Conservation (phyloP, 1,140 invertebrate genomes). For the Aphaenogaster ashmeadi region DNA sequence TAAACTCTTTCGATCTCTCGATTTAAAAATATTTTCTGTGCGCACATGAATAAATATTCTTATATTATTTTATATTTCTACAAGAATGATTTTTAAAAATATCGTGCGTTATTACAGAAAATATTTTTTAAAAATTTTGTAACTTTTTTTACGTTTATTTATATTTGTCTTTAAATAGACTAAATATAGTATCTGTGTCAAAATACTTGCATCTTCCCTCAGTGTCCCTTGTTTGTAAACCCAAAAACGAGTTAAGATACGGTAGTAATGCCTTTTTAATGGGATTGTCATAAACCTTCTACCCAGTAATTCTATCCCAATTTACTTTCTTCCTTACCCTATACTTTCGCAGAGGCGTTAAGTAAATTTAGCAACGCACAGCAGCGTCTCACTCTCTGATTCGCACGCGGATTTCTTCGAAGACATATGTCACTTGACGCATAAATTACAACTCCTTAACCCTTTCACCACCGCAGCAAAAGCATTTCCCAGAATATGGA, state of each 20-base stretch:
- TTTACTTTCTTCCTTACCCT: slow-evolving; percentile 6
- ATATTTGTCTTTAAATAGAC: not conserved
- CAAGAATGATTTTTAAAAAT: not conserved
- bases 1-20: not conserved
- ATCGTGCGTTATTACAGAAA: no score
- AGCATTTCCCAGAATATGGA: not conserved
- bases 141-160: not conserved
- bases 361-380: slow-evolving; percentile 44
- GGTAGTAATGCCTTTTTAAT: slow-evolving; percentile 13
- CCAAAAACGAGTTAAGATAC: not conserved
- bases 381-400: not conserved
- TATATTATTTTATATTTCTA: not conserved
- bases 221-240: not conserved
- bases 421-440: slow-evolving; percentile 18
- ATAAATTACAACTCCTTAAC: slow-evolving; percentile 54
- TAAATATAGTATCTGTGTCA: not conserved
- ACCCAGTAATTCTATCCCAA: slow-evolving; percentile 12
- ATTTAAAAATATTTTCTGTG: not conserved
- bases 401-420: slow-evolving; percentile 42
- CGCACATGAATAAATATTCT: not conserved
- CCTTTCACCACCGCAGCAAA: slow-evolving; percentile 15
- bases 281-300: slow-evolving; percentile 8
- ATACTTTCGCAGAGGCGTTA: slow-evolving; percentile 32
- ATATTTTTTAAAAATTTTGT: not conserved
- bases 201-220: not conserved